These are phyloP conservation scores for Epinephelus moara DNA, from an alignment of 2,113 vertebrate species.

Conservation along the genomic window DNA sequence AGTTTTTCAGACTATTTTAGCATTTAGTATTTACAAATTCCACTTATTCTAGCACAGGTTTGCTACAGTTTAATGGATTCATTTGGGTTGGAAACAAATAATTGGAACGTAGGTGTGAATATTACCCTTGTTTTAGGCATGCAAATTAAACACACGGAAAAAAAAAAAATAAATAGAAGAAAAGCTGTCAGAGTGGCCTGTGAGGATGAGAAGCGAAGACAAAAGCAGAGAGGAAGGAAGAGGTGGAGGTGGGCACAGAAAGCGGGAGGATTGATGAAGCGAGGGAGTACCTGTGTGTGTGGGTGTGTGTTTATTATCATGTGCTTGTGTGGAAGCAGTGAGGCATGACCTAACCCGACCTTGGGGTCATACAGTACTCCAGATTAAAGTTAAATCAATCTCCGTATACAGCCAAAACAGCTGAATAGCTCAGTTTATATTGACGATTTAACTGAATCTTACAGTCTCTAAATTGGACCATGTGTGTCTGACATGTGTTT, in stretches of 20 bases:
- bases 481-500: slow-evolving; percentile 5
- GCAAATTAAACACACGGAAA: not conserved
- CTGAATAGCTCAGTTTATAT: not conserved
- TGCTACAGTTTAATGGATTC: not conserved
- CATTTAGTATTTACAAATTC: not conserved
- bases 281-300: not conserved
- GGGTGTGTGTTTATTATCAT: not conserved
- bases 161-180: not conserved
- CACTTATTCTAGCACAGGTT: not conserved
- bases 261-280: not conserved
- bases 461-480: not conserved
- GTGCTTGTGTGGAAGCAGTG: not conserved
- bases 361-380: not conserved
- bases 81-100: not conserved
- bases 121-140: not conserved
- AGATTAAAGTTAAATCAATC: not conserved
- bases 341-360: not conserved
- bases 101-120: not conserved
- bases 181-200: not conserved
- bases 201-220: slow-evolving; percentile 4
- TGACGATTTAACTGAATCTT: slow-evolving; percentile 1
- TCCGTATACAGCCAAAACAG: not conserved
- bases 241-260: not conserved
- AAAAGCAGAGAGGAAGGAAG: not conserved
- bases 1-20: not conserved